Evolutionary conservation across 2,113 vertebrate genomes (phyloP).

Genomic region (Himantopus leucocephalus): DNA sequence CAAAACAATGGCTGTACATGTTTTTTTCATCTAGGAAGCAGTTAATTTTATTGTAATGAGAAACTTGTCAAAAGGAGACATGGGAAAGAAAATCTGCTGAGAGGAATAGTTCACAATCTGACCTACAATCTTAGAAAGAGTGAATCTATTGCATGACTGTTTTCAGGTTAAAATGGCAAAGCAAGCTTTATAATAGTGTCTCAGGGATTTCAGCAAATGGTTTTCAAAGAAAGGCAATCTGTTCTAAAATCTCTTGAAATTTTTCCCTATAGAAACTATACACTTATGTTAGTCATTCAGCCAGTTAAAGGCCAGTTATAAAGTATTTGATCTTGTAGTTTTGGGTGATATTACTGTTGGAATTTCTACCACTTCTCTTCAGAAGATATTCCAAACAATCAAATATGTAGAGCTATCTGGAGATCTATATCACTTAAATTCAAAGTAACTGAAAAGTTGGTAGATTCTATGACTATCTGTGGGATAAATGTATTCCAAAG

Average conservation of each 20-base stretch:
- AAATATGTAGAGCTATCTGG: not conserved
- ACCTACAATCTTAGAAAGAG: not conserved
- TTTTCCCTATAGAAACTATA: not conserved
- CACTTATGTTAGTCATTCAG: not conserved
- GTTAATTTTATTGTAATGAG: conserved; percentile 24
- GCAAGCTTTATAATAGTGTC: not conserved
- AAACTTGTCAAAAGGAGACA: not conserved
- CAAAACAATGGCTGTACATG: conserved; percentile 45
- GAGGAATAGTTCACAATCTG: not conserved
- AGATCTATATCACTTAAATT: not conserved
- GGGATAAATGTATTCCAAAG: not conserved
- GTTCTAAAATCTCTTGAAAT: not conserved
- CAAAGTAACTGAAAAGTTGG: not conserved
- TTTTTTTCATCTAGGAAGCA: conserved; percentile 9
- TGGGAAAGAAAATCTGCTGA: not conserved
- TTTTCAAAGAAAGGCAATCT: not conserved
- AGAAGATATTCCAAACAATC: not conserved
- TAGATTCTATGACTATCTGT: not conserved
- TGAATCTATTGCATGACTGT: not conserved
- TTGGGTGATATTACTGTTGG: not conserved
- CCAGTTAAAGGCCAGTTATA: not conserved
- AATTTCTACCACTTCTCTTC: not conserved
- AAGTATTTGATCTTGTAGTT: not conserved
- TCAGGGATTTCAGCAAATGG: not conserved
- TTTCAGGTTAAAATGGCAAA: not conserved